Percentiles rank a stretch among this genome's conserved stretches.
These are phyloP conservation scores for Anabacerthia variegaticeps DNA, from an alignment of 2,797 vertebrate species.

Conservation along the genomic window DNA sequence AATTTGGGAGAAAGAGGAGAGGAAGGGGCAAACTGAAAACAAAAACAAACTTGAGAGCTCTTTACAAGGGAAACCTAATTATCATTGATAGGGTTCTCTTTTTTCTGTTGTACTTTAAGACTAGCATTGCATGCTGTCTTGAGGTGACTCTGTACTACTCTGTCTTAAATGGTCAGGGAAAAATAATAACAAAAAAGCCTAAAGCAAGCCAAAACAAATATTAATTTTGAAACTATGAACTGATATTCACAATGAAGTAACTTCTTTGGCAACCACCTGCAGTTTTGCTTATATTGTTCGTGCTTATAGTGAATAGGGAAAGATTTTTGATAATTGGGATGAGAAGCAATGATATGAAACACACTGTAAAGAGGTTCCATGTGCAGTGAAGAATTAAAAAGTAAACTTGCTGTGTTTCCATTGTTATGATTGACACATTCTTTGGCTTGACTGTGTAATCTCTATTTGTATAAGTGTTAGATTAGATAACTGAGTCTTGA, in stretches of 20 bases:
- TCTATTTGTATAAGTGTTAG: background rate
- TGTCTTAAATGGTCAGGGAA: constrained; percentile 14
- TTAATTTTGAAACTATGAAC: constrained; percentile 65
- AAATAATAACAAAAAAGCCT: constrained; percentile 58
- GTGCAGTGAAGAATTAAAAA: constrained; percentile 38
- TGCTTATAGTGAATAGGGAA: constrained; percentile 7
- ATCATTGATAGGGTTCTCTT: background rate
- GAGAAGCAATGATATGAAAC: constrained; percentile 36
- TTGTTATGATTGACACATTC: constrained; percentile 8
- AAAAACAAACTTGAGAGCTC: background rate
- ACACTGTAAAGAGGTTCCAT: constrained; percentile 22
- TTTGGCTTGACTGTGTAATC: background rate
- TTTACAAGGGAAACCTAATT: background rate
- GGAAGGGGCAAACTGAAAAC: background rate
- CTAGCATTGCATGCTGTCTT: background rate
- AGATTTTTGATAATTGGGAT: constrained; percentile 30
- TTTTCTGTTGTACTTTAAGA: background rate
- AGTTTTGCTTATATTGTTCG: constrained; percentile 33
- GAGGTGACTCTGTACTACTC: background rate
- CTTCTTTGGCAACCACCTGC: constrained; percentile 61
- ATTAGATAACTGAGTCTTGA: background rate
- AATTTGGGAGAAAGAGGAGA: background rate
- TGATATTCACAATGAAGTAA: constrained; percentile 68
- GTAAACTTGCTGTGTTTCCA: background rate
- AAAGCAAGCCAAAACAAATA: constrained; percentile 67